Percentiles rank a stretch among this genome's conserved stretches.
Conservation (phyloP, 2,113 vertebrate species). For the Procavia capensis region DNA sequence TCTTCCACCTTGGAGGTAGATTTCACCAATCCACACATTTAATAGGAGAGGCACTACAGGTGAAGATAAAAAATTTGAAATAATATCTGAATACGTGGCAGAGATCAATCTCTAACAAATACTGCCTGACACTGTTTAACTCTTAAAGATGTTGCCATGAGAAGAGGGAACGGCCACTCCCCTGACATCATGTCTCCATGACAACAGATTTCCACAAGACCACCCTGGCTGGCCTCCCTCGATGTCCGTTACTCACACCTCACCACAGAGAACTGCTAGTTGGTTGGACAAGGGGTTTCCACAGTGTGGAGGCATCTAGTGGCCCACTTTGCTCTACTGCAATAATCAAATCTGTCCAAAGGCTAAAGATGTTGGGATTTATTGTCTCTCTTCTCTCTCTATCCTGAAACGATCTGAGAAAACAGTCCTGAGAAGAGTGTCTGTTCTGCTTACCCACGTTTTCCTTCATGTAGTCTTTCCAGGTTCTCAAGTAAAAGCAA, state of each 20-base stretch:
- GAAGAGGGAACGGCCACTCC: background rate
- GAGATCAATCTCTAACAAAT: background rate
- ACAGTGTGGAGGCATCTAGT: background rate
- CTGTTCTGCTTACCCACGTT: too few relatives aligned
- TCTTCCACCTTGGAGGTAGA: background rate
- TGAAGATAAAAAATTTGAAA: background rate
- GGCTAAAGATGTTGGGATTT: too few relatives aligned
- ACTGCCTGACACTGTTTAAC: background rate
- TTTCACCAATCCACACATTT: background rate
- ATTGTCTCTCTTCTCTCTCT: too few relatives aligned
- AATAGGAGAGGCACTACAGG: background rate
- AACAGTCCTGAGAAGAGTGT: too few relatives aligned
- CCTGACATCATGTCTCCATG: background rate
- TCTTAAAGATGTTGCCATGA: background rate
- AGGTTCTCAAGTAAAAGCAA: too few relatives aligned
- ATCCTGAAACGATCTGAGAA: too few relatives aligned
- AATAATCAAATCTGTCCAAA: too few relatives aligned
- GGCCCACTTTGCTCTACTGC: background rate
- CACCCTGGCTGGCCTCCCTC: background rate
- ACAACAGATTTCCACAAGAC: background rate
- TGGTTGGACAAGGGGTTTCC: background rate
- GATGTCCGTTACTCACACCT: background rate
- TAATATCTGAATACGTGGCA: background rate
- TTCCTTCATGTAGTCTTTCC: too few relatives aligned
- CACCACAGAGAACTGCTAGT: background rate